These are phyloP conservation scores for Phthorimaea operculella DNA, from an alignment of 1,140 invertebrate species.

Conservation along the genomic window DNA sequence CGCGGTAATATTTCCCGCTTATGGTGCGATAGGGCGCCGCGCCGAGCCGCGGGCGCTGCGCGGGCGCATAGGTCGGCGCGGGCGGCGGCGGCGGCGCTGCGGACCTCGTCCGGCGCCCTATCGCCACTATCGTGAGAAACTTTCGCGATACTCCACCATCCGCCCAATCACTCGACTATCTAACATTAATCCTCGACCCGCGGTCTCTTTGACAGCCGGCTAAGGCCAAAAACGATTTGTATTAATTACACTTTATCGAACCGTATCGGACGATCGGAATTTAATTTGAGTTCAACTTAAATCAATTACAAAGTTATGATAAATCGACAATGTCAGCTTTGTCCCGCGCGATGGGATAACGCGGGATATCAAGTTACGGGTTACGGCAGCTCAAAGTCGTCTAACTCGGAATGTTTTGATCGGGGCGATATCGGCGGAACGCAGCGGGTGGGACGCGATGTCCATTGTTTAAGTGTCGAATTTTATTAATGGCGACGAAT, in stretches of 20 bases:
- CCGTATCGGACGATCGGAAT: constrained; percentile 20
- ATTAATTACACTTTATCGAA: constrained; percentile 41
- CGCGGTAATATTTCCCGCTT: background rate
- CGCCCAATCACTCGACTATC: constrained; percentile 31
- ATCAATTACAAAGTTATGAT: constrained; percentile 3
- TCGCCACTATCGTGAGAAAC: constrained; percentile 43
- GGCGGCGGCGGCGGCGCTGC: background rate
- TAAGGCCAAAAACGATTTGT: constrained; percentile 40
- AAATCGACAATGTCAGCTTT: constrained; percentile 4
- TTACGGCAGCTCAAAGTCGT: constrained; percentile 23
- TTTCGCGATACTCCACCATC: constrained; percentile 32
- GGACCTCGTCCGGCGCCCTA: constrained; percentile 12
- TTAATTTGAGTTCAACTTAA: background rate
- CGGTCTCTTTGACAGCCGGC: constrained; percentile 44
- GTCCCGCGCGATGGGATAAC: constrained; percentile 1
- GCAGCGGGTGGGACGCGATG: constrained; percentile 18
- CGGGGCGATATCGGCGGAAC: constrained; percentile 14
- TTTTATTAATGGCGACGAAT: constrained; percentile 46
- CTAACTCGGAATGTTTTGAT: constrained; percentile 33
- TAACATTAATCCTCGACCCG: constrained; percentile 29
- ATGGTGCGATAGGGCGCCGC: background rate
- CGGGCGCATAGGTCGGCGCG: background rate
- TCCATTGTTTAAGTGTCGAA: constrained; percentile 56
- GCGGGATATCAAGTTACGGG: constrained; percentile 14
- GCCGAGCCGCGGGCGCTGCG: background rate